Evolutionary conservation across 1,140 invertebrate genomes (phyloP).

Genomic region (Bombus cullumanus): DNA sequence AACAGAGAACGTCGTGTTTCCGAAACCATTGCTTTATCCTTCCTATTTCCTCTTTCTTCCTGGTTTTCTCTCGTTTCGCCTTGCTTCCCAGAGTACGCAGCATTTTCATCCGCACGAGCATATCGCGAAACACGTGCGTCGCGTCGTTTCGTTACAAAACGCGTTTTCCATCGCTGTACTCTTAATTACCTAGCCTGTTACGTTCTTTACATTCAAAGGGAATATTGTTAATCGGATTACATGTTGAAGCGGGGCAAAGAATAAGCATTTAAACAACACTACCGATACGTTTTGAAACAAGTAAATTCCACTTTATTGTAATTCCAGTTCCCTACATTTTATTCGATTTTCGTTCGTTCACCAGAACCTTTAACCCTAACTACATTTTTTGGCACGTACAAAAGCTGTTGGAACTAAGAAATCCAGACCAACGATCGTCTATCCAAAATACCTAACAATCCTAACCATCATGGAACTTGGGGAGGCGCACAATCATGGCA

Average conservation of each 20-base stretch:
- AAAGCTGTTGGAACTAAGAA: no score
- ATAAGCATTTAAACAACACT: background rate
- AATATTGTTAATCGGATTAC: background rate
- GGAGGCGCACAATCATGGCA: no score
- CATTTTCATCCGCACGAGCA: background rate
- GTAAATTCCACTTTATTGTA: background rate
- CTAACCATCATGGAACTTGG: background rate
- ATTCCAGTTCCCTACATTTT: background rate
- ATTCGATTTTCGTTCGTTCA: background rate
- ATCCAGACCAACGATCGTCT: no score
- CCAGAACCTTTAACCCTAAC: background rate
- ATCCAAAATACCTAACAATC: background rate
- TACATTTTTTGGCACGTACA: no score
- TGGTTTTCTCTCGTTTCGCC: background rate
- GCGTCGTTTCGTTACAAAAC: conserved; percentile 4
- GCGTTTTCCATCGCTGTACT: background rate
- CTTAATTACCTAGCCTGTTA: background rate
- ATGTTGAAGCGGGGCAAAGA: background rate
- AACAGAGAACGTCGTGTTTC: background rate
- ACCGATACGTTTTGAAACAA: background rate
- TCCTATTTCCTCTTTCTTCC: background rate
- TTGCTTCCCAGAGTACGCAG: background rate
- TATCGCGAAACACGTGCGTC: background rate
- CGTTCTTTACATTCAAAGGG: background rate
- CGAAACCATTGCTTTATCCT: background rate